Base-by-base conservation (phyloP, 2,888 invertebrate species). In the Drosophila acutilabella region DNA sequence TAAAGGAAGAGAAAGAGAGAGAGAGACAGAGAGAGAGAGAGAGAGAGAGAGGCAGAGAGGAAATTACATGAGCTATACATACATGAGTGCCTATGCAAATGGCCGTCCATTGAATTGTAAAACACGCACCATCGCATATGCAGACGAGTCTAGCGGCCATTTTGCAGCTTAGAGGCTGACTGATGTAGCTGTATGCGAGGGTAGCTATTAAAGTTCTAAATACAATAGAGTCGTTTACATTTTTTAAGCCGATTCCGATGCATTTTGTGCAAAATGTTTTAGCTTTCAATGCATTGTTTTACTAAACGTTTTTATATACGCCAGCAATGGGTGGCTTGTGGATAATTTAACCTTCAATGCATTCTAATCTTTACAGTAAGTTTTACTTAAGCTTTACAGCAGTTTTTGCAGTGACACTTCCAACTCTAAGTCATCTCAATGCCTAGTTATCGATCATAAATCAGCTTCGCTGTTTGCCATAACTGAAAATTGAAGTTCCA, bases 51-150 rank as follows among this genome's bases (percentile, higher is more conserved):
- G 13, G 8, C 7, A 4, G 45, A 36, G 33, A 67, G 64, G 59
- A 64, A 60, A 73, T 72, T 64, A 78, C 78, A 73, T 72, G 64
- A 73, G 48, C 64, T 79, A 47, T 78, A 70, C 64, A 42, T 70
- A 67, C 58, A 66, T 66, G 85, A 72, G 56, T 56, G 69, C 71
- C 71, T 71, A 81, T 87, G 85, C 81, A 84, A 81, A 81, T 87
- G 81, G 66, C 41, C 67, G 58, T 33, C 71, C 82, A 84, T 81
- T 81, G 85, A 88, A 81, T 84, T 84, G 85, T 81, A 74, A 81
- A 88, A 81, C 74, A 85, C 75, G 78, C 69, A 71, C 53, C 73
- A 77, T 66, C 73, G 69, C 81, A 81, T 74, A 69, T 74, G 71
- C 71, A 78, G 71, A 64, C 66, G 57, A 52, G 69, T 52, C 48